phyloP scores from a whole-genome alignment of 2,888 invertebrate species.

The Malachius bipustulatus region DNA sequence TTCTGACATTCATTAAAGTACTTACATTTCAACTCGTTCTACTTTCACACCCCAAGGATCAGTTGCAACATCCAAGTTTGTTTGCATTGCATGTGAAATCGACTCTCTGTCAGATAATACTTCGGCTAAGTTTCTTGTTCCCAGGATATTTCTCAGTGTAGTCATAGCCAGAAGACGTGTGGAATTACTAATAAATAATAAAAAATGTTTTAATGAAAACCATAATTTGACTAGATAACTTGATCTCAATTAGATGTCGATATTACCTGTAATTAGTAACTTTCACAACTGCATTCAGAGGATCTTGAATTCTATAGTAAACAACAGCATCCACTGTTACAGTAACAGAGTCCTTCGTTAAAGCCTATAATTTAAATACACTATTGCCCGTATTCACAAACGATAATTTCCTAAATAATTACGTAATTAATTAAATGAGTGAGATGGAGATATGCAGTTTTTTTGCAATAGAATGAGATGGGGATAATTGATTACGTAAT shows the following conservation, averaged over 20 bases:
- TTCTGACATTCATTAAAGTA: too few species aligned
- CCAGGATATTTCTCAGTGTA: slow-evolving; percentile 79
- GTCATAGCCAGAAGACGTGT: slow-evolving; percentile 74
- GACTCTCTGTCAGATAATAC: slow-evolving; percentile 84
- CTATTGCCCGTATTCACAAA: too few species aligned
- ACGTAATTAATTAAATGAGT: too few species aligned
- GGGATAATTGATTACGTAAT: too few species aligned
- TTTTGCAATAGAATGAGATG: too few species aligned
- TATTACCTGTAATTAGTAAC: slow-evolving; percentile 61
- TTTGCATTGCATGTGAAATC: slow-evolving; percentile 84
- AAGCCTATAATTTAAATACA: slow-evolving; percentile 58
- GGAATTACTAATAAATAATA: slow-evolving; percentile 51
- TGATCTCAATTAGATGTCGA: slow-evolving; percentile 2
- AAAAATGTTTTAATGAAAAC: background rate
- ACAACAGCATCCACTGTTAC: slow-evolving; percentile 88
- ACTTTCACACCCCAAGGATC: slow-evolving; percentile 92
- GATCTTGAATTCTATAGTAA: slow-evolving; percentile 71
- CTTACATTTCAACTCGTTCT: slow-evolving; percentile 89
- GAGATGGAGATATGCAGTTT: too few species aligned
- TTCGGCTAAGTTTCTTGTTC: slow-evolving; percentile 84
- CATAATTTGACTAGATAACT: too few species aligned
- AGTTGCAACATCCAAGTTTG: slow-evolving; percentile 72
- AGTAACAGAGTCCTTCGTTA: slow-evolving; percentile 90
- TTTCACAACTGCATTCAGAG: slow-evolving; percentile 60
- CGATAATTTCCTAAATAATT: too few species aligned